A percentile compares a stretch with the other conserved stretches of the same genome.
phyloP scores from a whole-genome alignment of 2,113 vertebrate species.

The Cinclus cinclus region DNA sequence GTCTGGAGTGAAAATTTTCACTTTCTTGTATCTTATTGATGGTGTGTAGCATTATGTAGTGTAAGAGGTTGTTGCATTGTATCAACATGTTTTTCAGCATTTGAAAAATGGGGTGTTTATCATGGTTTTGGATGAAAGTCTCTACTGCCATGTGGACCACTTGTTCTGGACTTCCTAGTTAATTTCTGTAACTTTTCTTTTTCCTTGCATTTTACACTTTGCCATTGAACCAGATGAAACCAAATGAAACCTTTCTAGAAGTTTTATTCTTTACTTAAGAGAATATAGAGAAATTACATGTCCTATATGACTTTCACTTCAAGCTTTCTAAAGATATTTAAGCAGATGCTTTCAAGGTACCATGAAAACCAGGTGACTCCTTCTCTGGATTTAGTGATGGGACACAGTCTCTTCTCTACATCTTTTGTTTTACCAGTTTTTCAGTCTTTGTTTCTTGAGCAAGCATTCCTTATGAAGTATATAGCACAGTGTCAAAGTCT shows the following conservation, averaged over 20 bases:
- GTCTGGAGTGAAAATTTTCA: neutral
- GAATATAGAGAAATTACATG: neutral
- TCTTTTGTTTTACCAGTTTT: neutral
- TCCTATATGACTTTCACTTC: neutral
- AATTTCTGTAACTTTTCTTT: neutral
- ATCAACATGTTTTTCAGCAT: neutral
- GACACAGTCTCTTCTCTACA: rapidly evolving
- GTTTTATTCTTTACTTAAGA: neutral
- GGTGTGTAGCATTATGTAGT: neutral
- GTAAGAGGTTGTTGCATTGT: neutral
- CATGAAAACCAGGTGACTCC: neutral
- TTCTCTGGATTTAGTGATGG: neutral
- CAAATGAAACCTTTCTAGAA: neutral
- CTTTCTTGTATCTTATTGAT: neutral
- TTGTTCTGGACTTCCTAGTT: neutral
- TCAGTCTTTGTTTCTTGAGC: neutral
- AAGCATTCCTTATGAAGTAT: neutral
- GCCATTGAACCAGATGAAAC: neutral
- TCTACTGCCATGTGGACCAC: neutral
- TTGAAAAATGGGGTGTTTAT: neutral
- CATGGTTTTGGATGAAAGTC: neutral
- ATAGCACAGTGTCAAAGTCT: neutral
- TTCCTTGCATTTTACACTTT: neutral
- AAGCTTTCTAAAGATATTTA: neutral
- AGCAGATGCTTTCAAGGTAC: neutral